Evolutionary conservation across 2,888 invertebrate species (phyloP).

Genomic region (Octodonta nipae): DNA sequence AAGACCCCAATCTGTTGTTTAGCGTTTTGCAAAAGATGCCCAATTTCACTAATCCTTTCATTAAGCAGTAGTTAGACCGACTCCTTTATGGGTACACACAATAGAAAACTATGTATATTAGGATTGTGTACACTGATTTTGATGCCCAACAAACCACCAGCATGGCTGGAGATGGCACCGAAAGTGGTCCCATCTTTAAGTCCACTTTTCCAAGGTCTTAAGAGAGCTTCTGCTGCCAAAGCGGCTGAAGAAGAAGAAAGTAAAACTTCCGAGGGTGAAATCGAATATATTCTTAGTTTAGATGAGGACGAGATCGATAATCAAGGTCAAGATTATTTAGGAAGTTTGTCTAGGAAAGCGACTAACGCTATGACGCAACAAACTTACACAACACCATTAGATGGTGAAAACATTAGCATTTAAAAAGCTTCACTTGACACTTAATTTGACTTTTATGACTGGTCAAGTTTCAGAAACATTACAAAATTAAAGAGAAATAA

Average conservation of each 20-base stretch:
- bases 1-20: constrained; percentile 73
- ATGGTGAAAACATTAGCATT: constrained; percentile 79
- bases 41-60: constrained; percentile 72
- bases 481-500: no score
- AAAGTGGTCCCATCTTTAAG: constrained; percentile 76
- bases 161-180: constrained; percentile 50
- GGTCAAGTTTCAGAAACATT: no score
- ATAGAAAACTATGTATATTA: constrained; percentile 76
- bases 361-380: constrained; percentile 50
- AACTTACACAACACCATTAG: constrained; percentile 81
- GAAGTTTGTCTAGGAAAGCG: constrained; percentile 59
- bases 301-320: constrained; percentile 93
- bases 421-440: no score
- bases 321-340: constrained; percentile 69
- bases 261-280: constrained; percentile 69
- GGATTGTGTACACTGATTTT: constrained; percentile 63
- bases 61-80: constrained; percentile 92
- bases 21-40: constrained; percentile 70
- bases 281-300: constrained; percentile 72
- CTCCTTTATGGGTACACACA: constrained; percentile 69
- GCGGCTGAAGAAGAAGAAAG: constrained; percentile 77
- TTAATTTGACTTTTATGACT: no score
- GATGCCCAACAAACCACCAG: constrained; percentile 60
- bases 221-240: constrained; percentile 78
- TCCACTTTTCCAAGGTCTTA: constrained; percentile 82